Evolutionary conservation across 53 echinoderm and acorn worm genomes (phyloP), one percentile per base, ranked within the genome.

Genomic region (Holothuria scabra): DNA sequence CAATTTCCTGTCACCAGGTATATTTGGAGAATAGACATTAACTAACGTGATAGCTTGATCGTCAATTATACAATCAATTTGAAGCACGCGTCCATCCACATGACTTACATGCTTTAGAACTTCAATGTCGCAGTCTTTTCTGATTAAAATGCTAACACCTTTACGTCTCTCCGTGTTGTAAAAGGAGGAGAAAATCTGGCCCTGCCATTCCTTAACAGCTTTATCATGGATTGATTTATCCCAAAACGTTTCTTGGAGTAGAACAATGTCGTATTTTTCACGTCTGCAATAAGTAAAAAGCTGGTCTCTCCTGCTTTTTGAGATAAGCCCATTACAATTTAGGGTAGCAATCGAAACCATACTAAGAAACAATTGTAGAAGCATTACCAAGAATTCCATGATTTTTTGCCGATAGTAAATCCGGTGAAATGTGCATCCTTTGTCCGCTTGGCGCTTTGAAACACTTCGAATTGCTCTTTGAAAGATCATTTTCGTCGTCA

Each of bases 241-340:
- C 35, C 35, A 68, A 32, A 68, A 68, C 30, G 68, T 68, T 33
- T 68, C 68, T 68, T 68, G 68, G 11, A 68, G 68, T 26, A 68
- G 29, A 24, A 34, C 33, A 33, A 68, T 34, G 19, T 68, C 68
- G 29, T 12, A 68, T 33, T 68, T 68, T n/a, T n/a, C n/a, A n/a
- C n/a, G n/a, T n/a, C n/a, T n/a, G n/a, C n/a, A n/a, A n/a, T n/a
- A n/a, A n/a, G 28, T 24, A 19, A 68, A 33, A 12, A 68, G 68
- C 12, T 68, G 30, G 2, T 68, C 26, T 34, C 68, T 9, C 19
- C 33, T 68, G 11, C 11, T 68, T 8, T 1, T 10, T 21, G 28
- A 21, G 8, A 9, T 68, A 0, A 68, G 68, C 11, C 68, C 68
- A 1, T 68, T 68, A 28, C 68, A 68, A 28, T 68, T 68, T 22